These are phyloP conservation scores for Anabacerthia variegaticeps DNA, from an alignment of 2,797 vertebrate species.

Conservation along the genomic window DNA sequence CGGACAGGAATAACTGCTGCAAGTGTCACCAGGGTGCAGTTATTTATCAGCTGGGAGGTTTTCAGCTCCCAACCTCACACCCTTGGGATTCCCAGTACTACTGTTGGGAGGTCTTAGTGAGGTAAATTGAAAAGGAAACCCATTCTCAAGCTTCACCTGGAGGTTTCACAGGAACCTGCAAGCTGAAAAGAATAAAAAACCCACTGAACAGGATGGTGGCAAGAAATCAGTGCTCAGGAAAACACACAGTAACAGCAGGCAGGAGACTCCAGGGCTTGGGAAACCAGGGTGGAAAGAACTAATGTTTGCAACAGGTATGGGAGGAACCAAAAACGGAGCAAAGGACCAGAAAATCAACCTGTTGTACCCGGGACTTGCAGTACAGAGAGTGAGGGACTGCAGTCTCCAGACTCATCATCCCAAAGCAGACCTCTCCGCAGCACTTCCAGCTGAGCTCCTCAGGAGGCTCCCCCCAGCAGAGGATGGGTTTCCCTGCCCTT, in stretches of 20 bases:
- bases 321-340: not conserved
- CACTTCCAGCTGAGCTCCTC: not conserved
- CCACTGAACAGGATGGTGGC: not conserved
- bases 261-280: rapidly evolving
- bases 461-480: not conserved
- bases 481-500: rapidly evolving
- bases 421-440: not conserved
- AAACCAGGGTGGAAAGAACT: not conserved
- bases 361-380: not conserved
- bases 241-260: rapidly evolving
- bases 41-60: not conserved
- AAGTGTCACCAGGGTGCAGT: rapidly evolving
- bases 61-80: not conserved
- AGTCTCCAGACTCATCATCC: not conserved
- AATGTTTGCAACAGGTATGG: rapidly evolving
- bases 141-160: not conserved
- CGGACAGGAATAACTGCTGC: not conserved
- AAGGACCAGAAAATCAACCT: not conserved
- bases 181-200: not conserved
- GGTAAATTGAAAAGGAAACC: not conserved
- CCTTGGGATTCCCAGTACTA: rapidly evolving
- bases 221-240: not conserved
- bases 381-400: rapidly evolving
- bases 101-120: not conserved
- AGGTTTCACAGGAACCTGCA: not conserved